Evolutionary conservation across 2,888 invertebrate genomes (phyloP), one percentile per base, ranked within the genome.

Genomic region (Troides helena): DNA sequence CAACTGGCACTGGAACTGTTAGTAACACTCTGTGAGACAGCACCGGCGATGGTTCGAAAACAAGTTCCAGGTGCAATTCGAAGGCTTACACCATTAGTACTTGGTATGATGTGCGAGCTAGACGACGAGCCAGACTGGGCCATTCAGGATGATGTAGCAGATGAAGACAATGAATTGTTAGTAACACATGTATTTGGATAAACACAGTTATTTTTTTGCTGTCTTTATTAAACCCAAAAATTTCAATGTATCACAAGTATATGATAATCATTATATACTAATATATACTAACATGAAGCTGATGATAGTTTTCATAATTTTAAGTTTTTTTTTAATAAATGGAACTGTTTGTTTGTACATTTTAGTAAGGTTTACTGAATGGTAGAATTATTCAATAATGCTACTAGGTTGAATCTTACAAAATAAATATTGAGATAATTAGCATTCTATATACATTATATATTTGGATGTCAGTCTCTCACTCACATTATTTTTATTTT

Each of bases 21-120:
- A 90, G 96, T 98, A 72, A 95, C 95, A 3, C 90, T 98, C 74
- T 95, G 99, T 61, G 99, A 99, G 93, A 97, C 97, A 46, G 98
- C 99, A 8, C 97, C 99, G 0, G 98, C 98, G 4, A 99, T 99
- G 97, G 96, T 99, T 58, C 95, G 99, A 70, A 99, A 99, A 89
- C 95, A 96, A 74, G 97, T 97, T 18, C 95, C 95, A 46, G 96
- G 96, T 82, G 98, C 97, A 75, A 94, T 99, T 73, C 94, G 95
- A 60, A 93, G 95, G 69, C 91, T 97, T 76, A 96, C 99, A 63
- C 97, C 98, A 0, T 94, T 98, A 72, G 95, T 99, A 75, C 93
- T 99, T 73, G 95, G 97, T 89, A 96, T 99, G 95, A 98, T 99
- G 97, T 97, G 98, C 65, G 98, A 99, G 80, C 89, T 99, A 69